Evolutionary conservation across 2,797 vertebrate genomes (phyloP), one percentile per base, ranked within the genome.

Genomic region (Halcyon badia): DNA sequence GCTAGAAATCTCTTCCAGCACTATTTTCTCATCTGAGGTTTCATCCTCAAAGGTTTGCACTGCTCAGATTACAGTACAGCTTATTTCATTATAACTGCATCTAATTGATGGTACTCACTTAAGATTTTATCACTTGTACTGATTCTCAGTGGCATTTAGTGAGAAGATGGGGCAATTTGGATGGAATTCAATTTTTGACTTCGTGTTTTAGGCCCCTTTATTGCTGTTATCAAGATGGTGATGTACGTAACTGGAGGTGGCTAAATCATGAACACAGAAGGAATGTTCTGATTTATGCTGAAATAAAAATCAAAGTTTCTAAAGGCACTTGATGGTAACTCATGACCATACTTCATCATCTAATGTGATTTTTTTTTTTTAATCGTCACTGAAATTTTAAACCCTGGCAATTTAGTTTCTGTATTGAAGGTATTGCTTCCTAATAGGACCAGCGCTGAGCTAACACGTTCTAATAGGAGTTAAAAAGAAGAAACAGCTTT

Each of bases 61-160:
- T 79, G 51, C 33, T 82, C 58, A 48, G 73, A 82, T 82, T 61
- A 35, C 89, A 91, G 96, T 87, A 71, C 46, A 90, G 70, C 18
- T 97, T 95, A 95, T 96, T 97, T 97, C 44, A 6, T 90, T 97
- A 87, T 90, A 97, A 91, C 91, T 92, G 90, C 90, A 80, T 92
- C 88, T 96, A 96, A 97, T 97, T 97, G 95, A 97, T 77, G 93
- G 87, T 90, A 93, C 94, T 96, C 94, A 92, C 94, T 97, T 92
- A 91, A 90, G 72, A 91, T 97, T 95, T 91, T 90, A 91, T 96
- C 94, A 88, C 81, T 94, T 95, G 81, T 62, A 66, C 72, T 83
- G 73, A 93, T 97, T 96, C 31, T 30, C 68, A 80, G 19, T 95
- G 91, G 87, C 81, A 89, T 88, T 97, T 89, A 94, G 94, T 70